Conservation (phyloP, 2,113 vertebrate species). For the Tychaedon coryphoeus region DNA sequence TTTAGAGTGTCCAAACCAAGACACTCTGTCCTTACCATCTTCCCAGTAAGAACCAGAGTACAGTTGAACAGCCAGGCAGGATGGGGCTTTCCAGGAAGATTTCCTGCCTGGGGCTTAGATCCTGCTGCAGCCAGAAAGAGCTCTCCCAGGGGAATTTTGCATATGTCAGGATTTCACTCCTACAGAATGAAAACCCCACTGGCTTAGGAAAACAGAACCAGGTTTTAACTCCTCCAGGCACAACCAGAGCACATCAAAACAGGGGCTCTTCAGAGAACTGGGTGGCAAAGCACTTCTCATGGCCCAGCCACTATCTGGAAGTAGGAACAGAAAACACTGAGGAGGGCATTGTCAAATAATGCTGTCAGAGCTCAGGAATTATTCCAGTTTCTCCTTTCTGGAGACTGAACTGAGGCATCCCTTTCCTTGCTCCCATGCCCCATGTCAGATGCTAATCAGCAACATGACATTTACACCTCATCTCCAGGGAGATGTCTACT, state of each 20-base stretch:
- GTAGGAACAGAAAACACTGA: background rate
- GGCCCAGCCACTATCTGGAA: background rate
- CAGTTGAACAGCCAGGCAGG: background rate
- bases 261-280: background rate
- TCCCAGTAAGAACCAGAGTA: background rate
- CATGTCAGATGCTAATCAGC: background rate
- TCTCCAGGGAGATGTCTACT: conserved; percentile 29
- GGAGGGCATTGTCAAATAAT: accelerated
- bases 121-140: background rate
- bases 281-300: background rate
- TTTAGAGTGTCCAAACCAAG: background rate
- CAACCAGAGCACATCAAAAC: background rate
- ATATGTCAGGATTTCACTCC: background rate
- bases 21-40: background rate
- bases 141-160: background rate
- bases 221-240: background rate
- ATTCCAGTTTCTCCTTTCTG: background rate
- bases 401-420: background rate
- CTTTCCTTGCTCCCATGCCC: background rate
- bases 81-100: background rate
- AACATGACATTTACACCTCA: background rate
- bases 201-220: background rate
- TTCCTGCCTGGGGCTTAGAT: background rate
- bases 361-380: background rate
- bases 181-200: background rate